Percentiles rank a stretch among this genome's conserved stretches.
These are phyloP conservation scores for Vimba vimba DNA, from an alignment of 2,113 vertebrate genomes.

Conservation along the genomic window DNA sequence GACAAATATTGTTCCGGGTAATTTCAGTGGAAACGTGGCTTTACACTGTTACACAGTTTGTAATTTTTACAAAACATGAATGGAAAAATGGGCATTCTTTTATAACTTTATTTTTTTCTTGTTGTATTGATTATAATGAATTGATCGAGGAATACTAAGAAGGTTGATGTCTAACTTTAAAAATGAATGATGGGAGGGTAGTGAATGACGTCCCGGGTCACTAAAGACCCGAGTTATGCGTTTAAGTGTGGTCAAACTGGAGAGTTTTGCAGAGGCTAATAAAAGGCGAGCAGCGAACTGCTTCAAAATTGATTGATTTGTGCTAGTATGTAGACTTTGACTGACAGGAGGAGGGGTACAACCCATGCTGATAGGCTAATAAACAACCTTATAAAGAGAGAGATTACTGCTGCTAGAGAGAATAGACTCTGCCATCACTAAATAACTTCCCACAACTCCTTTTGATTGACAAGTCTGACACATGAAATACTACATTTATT, in stretches of 20 bases:
- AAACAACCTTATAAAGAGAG: constrained; percentile 69
- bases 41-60: too few relatives aligned
- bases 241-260: neutral
- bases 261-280: neutral
- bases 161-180: too few relatives aligned
- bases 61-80: too few relatives aligned
- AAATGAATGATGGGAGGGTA: too few relatives aligned
- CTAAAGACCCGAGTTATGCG: too few relatives aligned
- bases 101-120: too few relatives aligned
- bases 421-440: constrained; percentile 28
- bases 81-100: too few relatives aligned
- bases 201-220: too few relatives aligned
- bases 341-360: constrained; percentile 67
- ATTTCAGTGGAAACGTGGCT: too few relatives aligned
- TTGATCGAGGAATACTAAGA: too few relatives aligned
- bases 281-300: neutral
- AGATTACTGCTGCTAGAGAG: constrained; percentile 16
- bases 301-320: constrained; percentile 5
- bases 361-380: constrained; percentile 84
- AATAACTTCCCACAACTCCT: constrained; percentile 90
- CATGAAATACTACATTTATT: constrained; percentile 99
- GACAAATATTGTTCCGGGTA: too few relatives aligned
- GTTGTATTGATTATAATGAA: too few relatives aligned
- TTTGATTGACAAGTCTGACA: constrained; percentile 99
- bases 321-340: constrained; percentile 26